These are phyloP conservation scores for Balaeniceps rex DNA, from an alignment of 2,113 vertebrate genomes.

Conservation along the genomic window DNA sequence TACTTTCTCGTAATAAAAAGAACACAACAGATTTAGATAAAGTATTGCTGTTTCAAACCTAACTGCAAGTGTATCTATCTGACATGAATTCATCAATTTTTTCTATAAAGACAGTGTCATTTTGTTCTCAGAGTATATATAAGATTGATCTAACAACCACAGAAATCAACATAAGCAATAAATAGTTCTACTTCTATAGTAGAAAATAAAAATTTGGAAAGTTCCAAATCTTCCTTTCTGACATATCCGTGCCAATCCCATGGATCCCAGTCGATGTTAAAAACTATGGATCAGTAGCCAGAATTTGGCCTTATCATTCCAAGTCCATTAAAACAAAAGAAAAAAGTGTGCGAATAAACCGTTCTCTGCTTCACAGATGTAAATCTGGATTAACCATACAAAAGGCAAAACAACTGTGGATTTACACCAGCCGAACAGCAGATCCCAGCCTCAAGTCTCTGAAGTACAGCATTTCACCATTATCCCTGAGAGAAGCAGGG, in stretches of 20 bases:
- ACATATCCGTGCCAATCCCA: not conserved
- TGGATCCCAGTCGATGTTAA: not conserved
- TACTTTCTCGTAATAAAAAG: not conserved
- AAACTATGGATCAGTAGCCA: not conserved
- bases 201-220: not conserved
- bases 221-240: not conserved
- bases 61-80: not conserved
- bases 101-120: not conserved
- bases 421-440: not conserved
- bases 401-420: not conserved
- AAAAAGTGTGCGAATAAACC: not conserved
- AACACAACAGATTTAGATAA: not conserved
- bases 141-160: not conserved
- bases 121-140: not conserved
- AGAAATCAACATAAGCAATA: not conserved
- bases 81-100: not conserved
- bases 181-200: not conserved
- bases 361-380: not conserved
- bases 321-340: not conserved
- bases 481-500: not conserved
- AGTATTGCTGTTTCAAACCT: not conserved
- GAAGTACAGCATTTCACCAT: conserved; percentile 27
- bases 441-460: not conserved
- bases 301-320: not conserved
- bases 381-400: not conserved